Percentiles rank a stretch among this genome's conserved stretches.
Conservation (phyloP, 2,888 invertebrate genomes). For the Patella depressa region DNA sequence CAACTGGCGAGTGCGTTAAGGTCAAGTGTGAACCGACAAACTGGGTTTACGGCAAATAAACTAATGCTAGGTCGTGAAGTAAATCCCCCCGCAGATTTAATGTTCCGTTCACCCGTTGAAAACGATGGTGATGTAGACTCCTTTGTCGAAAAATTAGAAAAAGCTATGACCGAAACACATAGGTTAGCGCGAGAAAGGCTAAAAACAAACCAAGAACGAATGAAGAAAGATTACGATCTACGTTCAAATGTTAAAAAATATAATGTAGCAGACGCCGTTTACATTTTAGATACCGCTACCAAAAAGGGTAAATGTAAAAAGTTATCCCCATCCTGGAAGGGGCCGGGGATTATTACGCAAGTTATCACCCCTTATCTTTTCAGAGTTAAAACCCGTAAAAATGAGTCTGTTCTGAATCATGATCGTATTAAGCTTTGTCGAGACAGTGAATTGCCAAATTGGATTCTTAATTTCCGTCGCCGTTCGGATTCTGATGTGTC, state of each 20-base stretch:
- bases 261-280: background rate
- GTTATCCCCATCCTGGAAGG: constrained; percentile 29
- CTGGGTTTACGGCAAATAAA: constrained; percentile 31
- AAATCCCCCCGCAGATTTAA: too few species aligned
- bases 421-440: constrained; percentile 27
- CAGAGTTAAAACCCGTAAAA: constrained; percentile 15
- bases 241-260: background rate
- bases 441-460: constrained; percentile 21
- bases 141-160: background rate
- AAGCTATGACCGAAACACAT: background rate
- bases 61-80: constrained; percentile 35
- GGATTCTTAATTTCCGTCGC: constrained; percentile 7
- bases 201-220: background rate
- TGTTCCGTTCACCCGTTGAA: too few species aligned
- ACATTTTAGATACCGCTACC: constrained; percentile 7
- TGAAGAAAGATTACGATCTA: constrained; percentile 12
- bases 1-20: constrained; percentile 29
- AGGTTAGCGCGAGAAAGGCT: background rate
- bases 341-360: constrained; percentile 27
- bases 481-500: too few species aligned
- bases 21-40: constrained; percentile 28
- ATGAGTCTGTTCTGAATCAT: constrained; percentile 23
- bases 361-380: constrained; percentile 26
- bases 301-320: constrained; percentile 25
- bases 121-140: too few species aligned